Conservation (phyloP, 1,140 invertebrate genomes). For the Zaprionus davidi region DNA sequence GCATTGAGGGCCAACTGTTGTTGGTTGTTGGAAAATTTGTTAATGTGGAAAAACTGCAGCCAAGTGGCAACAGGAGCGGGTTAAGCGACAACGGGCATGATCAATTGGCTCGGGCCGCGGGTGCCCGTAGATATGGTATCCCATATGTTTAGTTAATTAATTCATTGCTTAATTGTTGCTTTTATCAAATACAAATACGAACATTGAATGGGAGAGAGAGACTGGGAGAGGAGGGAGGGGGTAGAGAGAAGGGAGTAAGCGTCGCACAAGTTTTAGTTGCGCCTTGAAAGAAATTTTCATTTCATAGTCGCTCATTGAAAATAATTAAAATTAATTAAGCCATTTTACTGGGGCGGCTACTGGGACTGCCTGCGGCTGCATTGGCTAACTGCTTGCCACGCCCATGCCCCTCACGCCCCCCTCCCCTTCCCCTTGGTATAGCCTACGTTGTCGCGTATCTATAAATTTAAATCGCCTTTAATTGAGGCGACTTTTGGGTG, state of each 20-base stretch:
- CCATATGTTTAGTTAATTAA: constrained; percentile 66
- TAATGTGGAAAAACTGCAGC: constrained; percentile 15
- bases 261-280: constrained; percentile 67
- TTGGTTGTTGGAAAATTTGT: constrained; percentile 14
- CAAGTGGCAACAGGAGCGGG: constrained; percentile 61
- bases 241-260: background rate
- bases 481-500: constrained; percentile 78
- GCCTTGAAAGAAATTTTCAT: constrained; percentile 67
- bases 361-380: constrained; percentile 33
- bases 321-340: constrained; percentile 83
- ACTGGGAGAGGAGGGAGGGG: background rate
- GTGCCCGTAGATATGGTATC: constrained; percentile 59
- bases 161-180: constrained; percentile 79
- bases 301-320: constrained; percentile 80
- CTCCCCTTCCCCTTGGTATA: background rate
- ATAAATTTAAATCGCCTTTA: constrained; percentile 81
- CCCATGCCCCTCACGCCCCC: background rate
- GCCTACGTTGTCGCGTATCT: constrained; percentile 36
- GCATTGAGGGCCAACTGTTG: constrained; percentile 64
- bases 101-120: constrained; percentile 49
- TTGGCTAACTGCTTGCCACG: constrained; percentile 48
- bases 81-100: constrained; percentile 56
- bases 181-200: constrained; percentile 65
- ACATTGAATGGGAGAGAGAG: background rate
- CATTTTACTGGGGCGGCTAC: constrained; percentile 49